Evolutionary conservation across 2,113 vertebrate genomes (phyloP).

Genomic region (Calidris pygmaea): DNA sequence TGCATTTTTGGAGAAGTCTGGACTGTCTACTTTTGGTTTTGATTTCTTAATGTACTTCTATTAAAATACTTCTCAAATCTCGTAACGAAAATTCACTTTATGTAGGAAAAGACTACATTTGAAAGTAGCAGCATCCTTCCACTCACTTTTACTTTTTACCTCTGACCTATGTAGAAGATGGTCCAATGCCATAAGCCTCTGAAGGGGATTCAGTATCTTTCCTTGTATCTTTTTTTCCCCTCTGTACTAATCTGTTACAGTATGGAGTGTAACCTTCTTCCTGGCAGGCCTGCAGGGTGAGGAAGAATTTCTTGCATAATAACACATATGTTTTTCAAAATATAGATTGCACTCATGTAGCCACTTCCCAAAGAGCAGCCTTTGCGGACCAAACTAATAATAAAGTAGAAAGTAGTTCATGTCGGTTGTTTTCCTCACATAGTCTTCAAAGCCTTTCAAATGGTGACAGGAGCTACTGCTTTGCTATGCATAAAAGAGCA

Average conservation of each 20-base stretch:
- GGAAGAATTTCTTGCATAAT: conserved; percentile 11
- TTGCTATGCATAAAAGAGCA: conserved; percentile 11
- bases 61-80: neutral
- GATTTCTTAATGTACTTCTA: neutral
- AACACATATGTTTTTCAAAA: conserved; percentile 14
- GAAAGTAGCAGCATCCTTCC: neutral
- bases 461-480: conserved; percentile 23
- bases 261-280: neutral
- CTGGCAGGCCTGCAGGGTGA: neutral
- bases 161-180: neutral
- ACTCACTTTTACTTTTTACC: neutral
- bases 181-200: neutral
- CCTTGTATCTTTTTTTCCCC: neutral
- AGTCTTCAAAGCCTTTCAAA: conserved; percentile 44
- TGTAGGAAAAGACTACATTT: neutral
- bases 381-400: neutral
- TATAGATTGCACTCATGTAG: neutral
- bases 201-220: neutral
- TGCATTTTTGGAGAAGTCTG: neutral
- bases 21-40: neutral
- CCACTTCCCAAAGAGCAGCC: neutral
- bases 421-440: neutral
- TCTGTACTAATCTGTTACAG: neutral
- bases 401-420: conserved; percentile 33
- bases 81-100: neutral